Conservation (phyloP, 2,888 invertebrate species). For the Oscheius myriophilus region DNA sequence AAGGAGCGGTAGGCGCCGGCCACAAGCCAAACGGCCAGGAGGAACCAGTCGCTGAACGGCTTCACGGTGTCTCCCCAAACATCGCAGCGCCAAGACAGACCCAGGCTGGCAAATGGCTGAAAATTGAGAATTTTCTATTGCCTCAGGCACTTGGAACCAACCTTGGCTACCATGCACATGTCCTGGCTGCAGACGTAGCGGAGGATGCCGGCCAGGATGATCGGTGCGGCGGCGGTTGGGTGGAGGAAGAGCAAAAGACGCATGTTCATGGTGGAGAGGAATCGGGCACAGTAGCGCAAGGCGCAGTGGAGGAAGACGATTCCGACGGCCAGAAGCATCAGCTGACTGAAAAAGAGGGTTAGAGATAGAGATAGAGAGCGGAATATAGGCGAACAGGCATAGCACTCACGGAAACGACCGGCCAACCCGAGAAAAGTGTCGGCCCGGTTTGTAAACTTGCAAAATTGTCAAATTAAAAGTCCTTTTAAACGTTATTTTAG, state of each 20-base stretch:
- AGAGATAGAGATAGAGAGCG: background rate
- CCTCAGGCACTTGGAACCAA: background rate
- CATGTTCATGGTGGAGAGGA: conserved; percentile 64
- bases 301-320: conserved; percentile 52
- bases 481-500: no score
- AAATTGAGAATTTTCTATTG: background rate
- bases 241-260: conserved; percentile 53
- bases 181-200: conserved; percentile 35
- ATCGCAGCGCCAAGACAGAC: conserved; percentile 43
- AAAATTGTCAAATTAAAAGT: no score
- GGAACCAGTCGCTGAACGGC: conserved; percentile 43
- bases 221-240: conserved; percentile 55
- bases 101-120: conserved; percentile 32
- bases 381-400: no score
- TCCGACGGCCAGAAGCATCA: conserved; percentile 47
- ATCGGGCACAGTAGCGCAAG: conserved; percentile 58
- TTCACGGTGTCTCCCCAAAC: conserved; percentile 37
- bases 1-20: conserved; percentile 54
- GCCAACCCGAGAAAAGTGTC: no score
- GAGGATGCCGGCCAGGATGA: conserved; percentile 44
- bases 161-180: conserved; percentile 31
- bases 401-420: background rate
- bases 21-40: conserved; percentile 51
- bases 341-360: conserved; percentile 36
- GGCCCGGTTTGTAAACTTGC: no score